Evolutionary conservation across 2,113 vertebrate genomes (phyloP).

Genomic region (Chelonoidis abingdonii): DNA sequence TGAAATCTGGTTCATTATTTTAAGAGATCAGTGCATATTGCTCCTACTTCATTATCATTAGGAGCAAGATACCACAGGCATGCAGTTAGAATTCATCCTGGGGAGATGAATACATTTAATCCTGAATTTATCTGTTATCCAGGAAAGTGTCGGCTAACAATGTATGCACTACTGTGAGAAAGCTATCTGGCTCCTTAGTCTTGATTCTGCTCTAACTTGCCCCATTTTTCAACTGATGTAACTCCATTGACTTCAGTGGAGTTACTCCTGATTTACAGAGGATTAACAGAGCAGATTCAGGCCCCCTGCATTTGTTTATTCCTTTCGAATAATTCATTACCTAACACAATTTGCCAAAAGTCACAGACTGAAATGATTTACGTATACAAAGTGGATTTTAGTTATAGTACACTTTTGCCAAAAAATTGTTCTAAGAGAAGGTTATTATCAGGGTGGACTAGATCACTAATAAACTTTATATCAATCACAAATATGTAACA

Average conservation of each 20-base stretch:
- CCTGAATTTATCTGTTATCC: neutral
- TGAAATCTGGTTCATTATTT: slow-evolving; percentile 38
- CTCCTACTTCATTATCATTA: neutral
- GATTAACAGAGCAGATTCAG: neutral
- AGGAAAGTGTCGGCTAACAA: neutral
- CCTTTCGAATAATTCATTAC: neutral
- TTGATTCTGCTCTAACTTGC: neutral
- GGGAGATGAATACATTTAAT: neutral
- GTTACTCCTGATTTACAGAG: neutral
- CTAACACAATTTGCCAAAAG: neutral
- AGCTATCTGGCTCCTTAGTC: neutral
- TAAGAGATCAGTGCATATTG: neutral
- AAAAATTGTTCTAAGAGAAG: slow-evolving; percentile 2
- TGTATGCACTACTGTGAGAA: neutral
- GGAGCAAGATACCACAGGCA: neutral
- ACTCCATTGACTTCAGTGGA: neutral
- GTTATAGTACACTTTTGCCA: slow-evolving; percentile 32
- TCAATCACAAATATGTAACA: neutral
- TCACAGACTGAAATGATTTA: neutral
- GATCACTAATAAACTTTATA: slow-evolving; percentile 50
- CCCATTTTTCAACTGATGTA: neutral
- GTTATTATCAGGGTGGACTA: slow-evolving; percentile 27
- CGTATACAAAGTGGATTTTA: slow-evolving; percentile 7
- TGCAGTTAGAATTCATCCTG: neutral
- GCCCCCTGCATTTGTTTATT: neutral